Evolutionary conservation across 2,888 invertebrate genomes (phyloP).

Genomic region (Apotomis turbidana): DNA sequence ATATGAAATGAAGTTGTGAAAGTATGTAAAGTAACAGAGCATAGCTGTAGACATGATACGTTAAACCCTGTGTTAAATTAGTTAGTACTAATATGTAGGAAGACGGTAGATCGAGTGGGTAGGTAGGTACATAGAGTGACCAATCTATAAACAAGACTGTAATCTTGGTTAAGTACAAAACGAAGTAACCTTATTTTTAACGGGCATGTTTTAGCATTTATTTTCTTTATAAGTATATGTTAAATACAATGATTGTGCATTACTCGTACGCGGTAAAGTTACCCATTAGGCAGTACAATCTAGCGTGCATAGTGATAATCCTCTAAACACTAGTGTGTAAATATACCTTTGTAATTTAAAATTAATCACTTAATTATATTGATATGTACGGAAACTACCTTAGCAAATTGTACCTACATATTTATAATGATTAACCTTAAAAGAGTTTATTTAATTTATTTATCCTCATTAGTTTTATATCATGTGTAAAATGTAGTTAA

Average conservation of each 20-base stretch:
- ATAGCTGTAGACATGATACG: constrained; percentile 22
- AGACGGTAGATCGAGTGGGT: constrained; percentile 42
- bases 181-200: constrained; percentile 44
- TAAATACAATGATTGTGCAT: constrained; percentile 57
- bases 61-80: constrained; percentile 47
- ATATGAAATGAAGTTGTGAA: background rate
- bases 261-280: constrained; percentile 70
- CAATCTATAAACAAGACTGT: constrained; percentile 79
- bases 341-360: constrained; percentile 17
- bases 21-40: constrained; percentile 8
- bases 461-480: constrained; percentile 47
- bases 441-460: constrained; percentile 70
- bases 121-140: constrained; percentile 61
- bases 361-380: constrained; percentile 18
- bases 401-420: constrained; percentile 52
- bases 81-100: constrained; percentile 43
- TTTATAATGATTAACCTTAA: constrained; percentile 61
- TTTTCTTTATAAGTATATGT: constrained; percentile 36
- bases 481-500: constrained; percentile 43
- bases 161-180: constrained; percentile 76
- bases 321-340: background rate
- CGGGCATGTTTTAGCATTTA: constrained; percentile 45
- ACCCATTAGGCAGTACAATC: constrained; percentile 65
- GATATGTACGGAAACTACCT: constrained; percentile 18
- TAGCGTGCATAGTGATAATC: constrained; percentile 14